Evolutionary conservation across 2,113 vertebrate species (phyloP).

Genomic region (Gymnarchus niloticus): DNA sequence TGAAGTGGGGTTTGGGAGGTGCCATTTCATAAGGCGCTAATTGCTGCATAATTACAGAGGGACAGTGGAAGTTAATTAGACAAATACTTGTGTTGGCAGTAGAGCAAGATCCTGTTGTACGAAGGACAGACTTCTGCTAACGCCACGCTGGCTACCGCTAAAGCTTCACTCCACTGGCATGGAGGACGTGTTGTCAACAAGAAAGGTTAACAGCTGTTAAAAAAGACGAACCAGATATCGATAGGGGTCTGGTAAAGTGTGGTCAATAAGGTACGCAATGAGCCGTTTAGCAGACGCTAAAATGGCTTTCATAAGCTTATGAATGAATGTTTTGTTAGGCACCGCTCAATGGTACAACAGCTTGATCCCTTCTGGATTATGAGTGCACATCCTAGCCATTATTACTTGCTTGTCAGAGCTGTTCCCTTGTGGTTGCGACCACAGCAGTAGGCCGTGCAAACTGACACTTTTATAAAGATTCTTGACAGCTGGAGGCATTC

Average conservation of each 20-base stretch:
- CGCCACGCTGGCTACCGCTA: neutral
- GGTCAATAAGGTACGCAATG: neutral
- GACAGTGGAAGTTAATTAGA: neutral
- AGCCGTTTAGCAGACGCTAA: neutral
- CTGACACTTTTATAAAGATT: neutral
- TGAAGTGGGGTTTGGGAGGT: neutral
- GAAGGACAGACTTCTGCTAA: neutral
- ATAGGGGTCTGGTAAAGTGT: neutral
- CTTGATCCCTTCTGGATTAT: neutral
- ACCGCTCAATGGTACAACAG: neutral
- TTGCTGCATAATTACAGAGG: neutral
- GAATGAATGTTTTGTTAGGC: neutral
- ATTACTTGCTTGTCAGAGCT: neutral
- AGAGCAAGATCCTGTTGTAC: neutral
- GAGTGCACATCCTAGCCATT: neutral
- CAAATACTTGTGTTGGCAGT: neutral
- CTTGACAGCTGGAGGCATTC: neutral
- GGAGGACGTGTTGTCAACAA: neutral
- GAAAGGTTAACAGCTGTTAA: no score
- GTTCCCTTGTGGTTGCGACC: neutral
- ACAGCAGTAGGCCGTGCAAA: neutral
- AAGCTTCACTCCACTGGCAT: neutral
- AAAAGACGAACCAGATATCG: no score
- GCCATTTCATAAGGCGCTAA: conserved; percentile 1
- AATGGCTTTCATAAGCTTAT: no score